Evolutionary conservation across 2,797 vertebrate genomes (phyloP), one percentile per base, ranked within the genome.

Genomic region (Rhinoraja longicauda): DNA sequence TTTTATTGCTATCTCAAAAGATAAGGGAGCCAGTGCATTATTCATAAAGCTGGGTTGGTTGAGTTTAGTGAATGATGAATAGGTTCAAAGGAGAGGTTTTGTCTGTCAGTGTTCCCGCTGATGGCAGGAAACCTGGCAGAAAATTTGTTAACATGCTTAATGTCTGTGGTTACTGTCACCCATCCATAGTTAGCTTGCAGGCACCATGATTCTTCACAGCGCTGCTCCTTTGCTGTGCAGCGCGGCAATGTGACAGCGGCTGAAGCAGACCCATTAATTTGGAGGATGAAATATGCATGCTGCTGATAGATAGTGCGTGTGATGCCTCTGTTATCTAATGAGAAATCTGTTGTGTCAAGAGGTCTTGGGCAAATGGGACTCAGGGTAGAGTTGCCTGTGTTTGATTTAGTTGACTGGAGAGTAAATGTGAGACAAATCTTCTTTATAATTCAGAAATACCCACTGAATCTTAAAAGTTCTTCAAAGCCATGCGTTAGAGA

Each of bases 71-170:
- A 92, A 92, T 92, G 90, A 92, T 92, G 90, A 92, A 92, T 73
- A 39, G 90, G 70, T 92, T 92, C 90, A 92, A 92, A 92, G 70
- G 70, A 92, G 24, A 92, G 70, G 70, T 26, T 91, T 92, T 92
- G 24, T 91, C 39, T 53, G 90, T 92, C 90, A 92, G 39, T 45
- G 39, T 73, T 39, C 7, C 67, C 21, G 64, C 90, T 73, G 90
- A 73, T 73, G 70, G 70, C 70, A 92, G 90, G 70, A 45, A 70
- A 92, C 90, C 90, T 29, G 90, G 90, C 90, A 92, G 90, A 92
- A 92, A 70, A 75, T 92, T 92, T 92, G 90, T 92, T 92, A 92
- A 75, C 90, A 92, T 72, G 90, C 90, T 92, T 75, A 92, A 92
- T 92, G 90, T 92, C 90, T 92, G 90, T 73, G 90, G 67, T 92